Evolutionary conservation across 2,797 vertebrate species (phyloP), one percentile per base, ranked within the genome.

Genomic region (Halcyon chelicuti): DNA sequence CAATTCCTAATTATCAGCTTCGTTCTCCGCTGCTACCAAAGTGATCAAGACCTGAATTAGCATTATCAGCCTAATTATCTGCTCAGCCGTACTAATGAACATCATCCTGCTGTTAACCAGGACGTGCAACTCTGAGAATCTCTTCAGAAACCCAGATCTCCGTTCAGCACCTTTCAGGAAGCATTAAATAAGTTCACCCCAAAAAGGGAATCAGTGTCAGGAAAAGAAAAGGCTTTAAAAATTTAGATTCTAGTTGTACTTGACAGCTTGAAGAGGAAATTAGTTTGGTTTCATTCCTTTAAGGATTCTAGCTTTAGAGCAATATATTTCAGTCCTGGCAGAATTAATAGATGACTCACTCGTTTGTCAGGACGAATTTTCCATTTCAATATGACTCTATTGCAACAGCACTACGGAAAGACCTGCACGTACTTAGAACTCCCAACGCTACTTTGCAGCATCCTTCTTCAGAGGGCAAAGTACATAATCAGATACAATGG

Each of bases 11-110:
- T 87, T 92, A 88, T 71, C 77, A 67, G 40, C 40, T 85, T 92
- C 52, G 63, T 87, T 90, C 61, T 92, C 73, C n/a, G 22, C 23
- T 51, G 28, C 67, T 91, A 89, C 66, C 77, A 86, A 72, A 96
- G 77, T 55, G 74, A 92, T 87, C 57, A 85, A 77, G 75, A 91
- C 20, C n/a, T 71, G 77, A 95, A 89, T 89, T 92, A 66, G 17
- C 33, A 79, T 77, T 88, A 79, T 76, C 61, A 79, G 61, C 28
- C 52, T 92, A 95, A 92, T 92, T 92, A 89, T 75, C 63, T 46
- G 18, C 26, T 82, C 77, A 79, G 28, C 14, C 55, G 76, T 10
- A 16, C 29, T 90, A 89, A 94, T 76, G 61, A 96, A 40, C 52
- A 89, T 57, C 77, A 88, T 51, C 26, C 47, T 74, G 81, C 67